Percentiles rank a stretch among this genome's conserved stretches.
Evolutionary conservation across 1,140 invertebrate species (phyloP).

Genomic region (Hyphantria cunea): DNA sequence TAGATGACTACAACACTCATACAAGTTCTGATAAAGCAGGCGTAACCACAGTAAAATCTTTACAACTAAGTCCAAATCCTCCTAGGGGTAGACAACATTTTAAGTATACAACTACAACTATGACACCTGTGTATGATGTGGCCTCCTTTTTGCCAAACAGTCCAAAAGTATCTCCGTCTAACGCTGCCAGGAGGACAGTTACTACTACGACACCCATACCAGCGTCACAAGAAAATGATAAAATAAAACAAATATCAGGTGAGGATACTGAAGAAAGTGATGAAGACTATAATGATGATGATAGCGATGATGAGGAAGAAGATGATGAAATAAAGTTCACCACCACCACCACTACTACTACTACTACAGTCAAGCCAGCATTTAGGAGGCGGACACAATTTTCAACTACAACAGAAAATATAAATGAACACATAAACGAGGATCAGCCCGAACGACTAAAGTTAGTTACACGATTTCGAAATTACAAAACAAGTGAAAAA

Average conservation of each 20-base stretch:
- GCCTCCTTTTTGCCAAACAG: conserved; percentile 53
- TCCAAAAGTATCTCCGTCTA: conserved; percentile 48
- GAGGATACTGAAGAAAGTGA: conserved; percentile 45
- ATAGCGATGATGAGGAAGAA: conserved; percentile 38
- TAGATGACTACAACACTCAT: conserved; percentile 58
- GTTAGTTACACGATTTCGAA: conserved; percentile 56
- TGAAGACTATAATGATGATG: conserved; percentile 53
- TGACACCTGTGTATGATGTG: conserved; percentile 52
- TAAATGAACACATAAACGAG: conserved; percentile 21
- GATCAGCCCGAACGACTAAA: conserved; percentile 45
- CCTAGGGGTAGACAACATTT: conserved; percentile 22
- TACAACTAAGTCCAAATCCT: conserved; percentile 5
- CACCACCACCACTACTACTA: conserved; percentile 37
- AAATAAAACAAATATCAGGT: conserved; percentile 23
- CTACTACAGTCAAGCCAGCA: conserved; percentile 30
- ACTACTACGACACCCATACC: conserved; percentile 32
- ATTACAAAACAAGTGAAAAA: conserved; percentile 31
- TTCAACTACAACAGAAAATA: conserved; percentile 36
- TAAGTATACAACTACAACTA: conserved; percentile 26
- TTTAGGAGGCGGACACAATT: conserved; percentile 41
- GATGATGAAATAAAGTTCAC: conserved; percentile 28
- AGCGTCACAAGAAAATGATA: conserved; percentile 11
- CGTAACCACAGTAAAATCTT: not conserved
- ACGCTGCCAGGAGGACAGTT: conserved; percentile 48
- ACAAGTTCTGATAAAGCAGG: conserved; percentile 33